Evolutionary conservation across 1,140 invertebrate genomes (phyloP).

Genomic region (Cyrtorhinus lividipennis): DNA sequence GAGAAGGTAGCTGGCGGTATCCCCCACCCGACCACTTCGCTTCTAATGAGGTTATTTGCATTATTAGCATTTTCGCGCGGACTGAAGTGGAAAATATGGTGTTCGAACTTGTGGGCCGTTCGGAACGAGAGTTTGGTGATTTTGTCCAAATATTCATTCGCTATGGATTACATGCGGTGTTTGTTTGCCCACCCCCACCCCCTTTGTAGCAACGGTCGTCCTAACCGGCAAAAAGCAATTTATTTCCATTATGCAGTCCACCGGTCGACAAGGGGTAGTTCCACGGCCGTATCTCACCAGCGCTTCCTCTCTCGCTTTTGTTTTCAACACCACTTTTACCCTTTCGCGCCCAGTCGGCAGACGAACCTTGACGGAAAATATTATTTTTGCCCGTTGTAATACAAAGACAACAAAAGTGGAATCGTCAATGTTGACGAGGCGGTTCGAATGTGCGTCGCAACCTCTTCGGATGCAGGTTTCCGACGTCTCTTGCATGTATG

Average conservation of each 20-base stretch:
- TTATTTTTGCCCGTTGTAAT: slow-evolving; percentile 4
- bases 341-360: not conserved
- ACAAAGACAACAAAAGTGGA: slow-evolving; percentile 15
- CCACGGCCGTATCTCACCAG: not conserved
- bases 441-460: not conserved
- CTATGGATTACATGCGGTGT: slow-evolving; percentile 14
- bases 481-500: not conserved
- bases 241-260: slow-evolving; percentile 18
- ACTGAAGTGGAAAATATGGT: not conserved
- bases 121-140: not conserved
- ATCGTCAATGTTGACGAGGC: slow-evolving; percentile 5
- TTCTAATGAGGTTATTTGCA: not conserved
- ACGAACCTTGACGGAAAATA: not conserved
- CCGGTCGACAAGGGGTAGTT: too few relatives aligned
- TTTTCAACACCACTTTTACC: not conserved
- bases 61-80: not conserved
- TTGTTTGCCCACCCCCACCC: not conserved
- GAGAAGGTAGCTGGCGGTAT: not conserved
- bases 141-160: slow-evolving; percentile 19
- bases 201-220: not conserved
- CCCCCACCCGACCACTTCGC: too few relatives aligned
- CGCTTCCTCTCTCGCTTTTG: not conserved
- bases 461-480: not conserved
- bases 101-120: not conserved
- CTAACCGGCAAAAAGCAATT: slow-evolving; percentile 13